A percentile compares a stretch with the other conserved stretches of the same genome.
Evolutionary conservation across 2,888 invertebrate species (phyloP).

Genomic region (Idaea straminata): DNA sequence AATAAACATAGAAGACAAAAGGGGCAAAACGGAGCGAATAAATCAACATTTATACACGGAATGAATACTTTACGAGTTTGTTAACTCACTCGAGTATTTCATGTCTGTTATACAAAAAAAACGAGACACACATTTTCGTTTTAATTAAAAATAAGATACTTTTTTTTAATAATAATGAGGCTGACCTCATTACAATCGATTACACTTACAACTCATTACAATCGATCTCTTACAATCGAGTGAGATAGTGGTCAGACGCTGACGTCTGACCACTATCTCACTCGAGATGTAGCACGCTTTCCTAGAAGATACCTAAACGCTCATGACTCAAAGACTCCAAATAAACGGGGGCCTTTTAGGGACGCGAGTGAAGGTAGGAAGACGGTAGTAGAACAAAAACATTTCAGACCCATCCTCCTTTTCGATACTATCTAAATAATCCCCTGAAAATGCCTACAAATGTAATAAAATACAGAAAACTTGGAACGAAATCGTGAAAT

Average conservation of each 20-base stretch:
- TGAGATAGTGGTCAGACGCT: no score
- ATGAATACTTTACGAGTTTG: not conserved
- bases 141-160: not conserved
- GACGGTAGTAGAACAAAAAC: not conserved
- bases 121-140: not conserved
- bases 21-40: not conserved
- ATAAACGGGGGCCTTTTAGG: no score
- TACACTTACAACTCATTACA: no score
- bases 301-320: no score
- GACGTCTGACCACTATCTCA: no score
- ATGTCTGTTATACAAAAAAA: not conserved
- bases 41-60: conserved; percentile 1
- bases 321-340: no score
- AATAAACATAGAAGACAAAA: not conserved
- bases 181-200: no score
- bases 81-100: not conserved
- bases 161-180: not conserved
- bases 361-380: no score
- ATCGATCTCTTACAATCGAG: no score
- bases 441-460: not conserved
- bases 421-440: not conserved
- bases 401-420: not conserved
- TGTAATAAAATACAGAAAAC: conserved; percentile 4
- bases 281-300: no score
- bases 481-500: conserved; percentile 40